Evolutionary conservation across 2,797 vertebrate genomes (phyloP).

Genomic region (Pangasius djambal): DNA sequence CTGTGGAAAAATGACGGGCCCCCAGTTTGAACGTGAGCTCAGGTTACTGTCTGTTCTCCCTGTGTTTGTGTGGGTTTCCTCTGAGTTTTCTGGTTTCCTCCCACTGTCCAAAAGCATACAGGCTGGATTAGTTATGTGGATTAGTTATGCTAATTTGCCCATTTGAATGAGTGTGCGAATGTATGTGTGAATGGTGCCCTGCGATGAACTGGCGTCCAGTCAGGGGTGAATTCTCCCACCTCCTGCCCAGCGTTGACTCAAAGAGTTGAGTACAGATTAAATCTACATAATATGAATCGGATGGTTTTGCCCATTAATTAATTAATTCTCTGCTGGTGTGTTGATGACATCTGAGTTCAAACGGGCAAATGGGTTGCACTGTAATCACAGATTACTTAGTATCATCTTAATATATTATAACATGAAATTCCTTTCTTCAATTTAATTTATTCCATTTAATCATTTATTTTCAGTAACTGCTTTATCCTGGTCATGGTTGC

Average conservation of each 20-base stretch:
- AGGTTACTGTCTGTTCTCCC: not conserved
- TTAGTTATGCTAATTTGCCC: not conserved
- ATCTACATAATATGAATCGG: not conserved
- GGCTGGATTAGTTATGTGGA: not conserved
- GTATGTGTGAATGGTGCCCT: not conserved
- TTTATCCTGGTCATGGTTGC: not conserved
- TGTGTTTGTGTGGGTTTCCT: not conserved
- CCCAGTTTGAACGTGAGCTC: not conserved
- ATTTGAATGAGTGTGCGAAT: not conserved
- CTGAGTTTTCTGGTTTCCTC: not conserved
- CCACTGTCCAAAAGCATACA: not conserved
- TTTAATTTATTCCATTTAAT: not conserved
- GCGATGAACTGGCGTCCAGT: not conserved
- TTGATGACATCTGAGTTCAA: not conserved
- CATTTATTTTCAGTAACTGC: not conserved
- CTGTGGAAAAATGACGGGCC: not conserved
- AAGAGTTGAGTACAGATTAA: not conserved
- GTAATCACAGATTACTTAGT: not conserved
- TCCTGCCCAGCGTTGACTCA: not conserved
- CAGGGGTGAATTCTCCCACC: not conserved
- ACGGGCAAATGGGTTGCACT: not conserved
- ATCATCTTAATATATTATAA: not conserved
- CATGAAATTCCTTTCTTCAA: not conserved
- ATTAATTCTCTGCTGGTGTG: not conserved
- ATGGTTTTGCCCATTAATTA: not conserved